Percentiles rank a stretch among this genome's conserved stretches.
These are phyloP conservation scores for Cacatua alba DNA, from an alignment of 2,113 vertebrate genomes.

Conservation along the genomic window DNA sequence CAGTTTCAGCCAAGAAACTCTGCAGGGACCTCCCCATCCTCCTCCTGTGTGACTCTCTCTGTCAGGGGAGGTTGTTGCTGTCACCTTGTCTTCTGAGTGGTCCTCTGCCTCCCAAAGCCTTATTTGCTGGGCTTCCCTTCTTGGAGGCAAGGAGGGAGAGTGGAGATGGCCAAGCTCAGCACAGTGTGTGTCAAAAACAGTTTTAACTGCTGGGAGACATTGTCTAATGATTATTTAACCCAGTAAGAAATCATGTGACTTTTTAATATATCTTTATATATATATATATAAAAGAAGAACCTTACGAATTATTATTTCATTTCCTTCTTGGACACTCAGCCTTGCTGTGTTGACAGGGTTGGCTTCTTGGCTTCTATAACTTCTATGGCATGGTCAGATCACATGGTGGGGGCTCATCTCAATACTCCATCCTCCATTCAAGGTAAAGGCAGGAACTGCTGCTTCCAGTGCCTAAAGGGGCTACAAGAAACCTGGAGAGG, in stretches of 20 bases:
- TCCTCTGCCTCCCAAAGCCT: neutral
- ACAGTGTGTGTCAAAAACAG: rapidly evolving
- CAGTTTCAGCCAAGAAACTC: neutral
- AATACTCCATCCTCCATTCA: neutral
- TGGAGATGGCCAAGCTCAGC: neutral
- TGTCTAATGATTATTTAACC: neutral
- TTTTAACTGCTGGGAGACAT: neutral
- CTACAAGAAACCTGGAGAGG: neutral
- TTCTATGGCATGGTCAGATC: rapidly evolving
- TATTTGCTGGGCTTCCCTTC: neutral
- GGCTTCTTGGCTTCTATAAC: neutral
- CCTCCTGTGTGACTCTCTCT: neutral
- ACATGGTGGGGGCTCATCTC: rapidly evolving
- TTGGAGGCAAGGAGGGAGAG: neutral
- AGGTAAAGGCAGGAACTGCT: neutral
- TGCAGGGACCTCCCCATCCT: rapidly evolving
- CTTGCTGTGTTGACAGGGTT: neutral
- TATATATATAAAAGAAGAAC: neutral
- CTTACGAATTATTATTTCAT: neutral
- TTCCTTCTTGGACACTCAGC: neutral
- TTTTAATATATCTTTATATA: neutral
- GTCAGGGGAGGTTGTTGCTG: neutral
- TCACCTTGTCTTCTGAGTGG: neutral
- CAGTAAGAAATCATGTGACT: neutral
- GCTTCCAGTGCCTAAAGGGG: neutral